Evolutionary conservation across 1,140 invertebrate species (phyloP).

Genomic region (Campoletis sonorensis): DNA sequence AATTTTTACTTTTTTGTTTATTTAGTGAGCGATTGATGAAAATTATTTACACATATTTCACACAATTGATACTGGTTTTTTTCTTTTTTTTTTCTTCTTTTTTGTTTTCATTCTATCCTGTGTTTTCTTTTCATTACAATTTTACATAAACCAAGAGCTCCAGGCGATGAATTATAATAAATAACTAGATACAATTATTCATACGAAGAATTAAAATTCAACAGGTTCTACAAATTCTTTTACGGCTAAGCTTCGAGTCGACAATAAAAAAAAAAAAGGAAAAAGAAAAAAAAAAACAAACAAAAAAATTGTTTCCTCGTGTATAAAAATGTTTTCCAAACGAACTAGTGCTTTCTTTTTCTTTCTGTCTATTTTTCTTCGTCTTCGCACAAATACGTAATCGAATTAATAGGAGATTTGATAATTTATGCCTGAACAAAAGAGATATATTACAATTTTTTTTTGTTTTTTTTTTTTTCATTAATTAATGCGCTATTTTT

Average conservation of each 20-base stretch:
- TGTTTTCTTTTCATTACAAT: constrained; percentile 55
- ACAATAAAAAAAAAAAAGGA: not conserved
- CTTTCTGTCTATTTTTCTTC: constrained; percentile 47
- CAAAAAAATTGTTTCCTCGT: too few species aligned
- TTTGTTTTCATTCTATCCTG: not conserved
- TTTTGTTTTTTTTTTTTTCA: constrained; percentile 38
- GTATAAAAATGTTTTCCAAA: too few species aligned
- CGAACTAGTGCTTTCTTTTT: not conserved
- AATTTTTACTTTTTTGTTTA: constrained; percentile 56
- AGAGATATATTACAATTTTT: constrained; percentile 52
- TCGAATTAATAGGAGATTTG: constrained; percentile 56
- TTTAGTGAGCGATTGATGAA: constrained; percentile 62
- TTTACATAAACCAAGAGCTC: constrained; percentile 57
- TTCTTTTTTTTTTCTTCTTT: not conserved
- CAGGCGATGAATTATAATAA: constrained; percentile 61
- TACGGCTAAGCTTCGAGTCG: constrained; percentile 33
- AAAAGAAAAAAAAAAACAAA: not conserved
- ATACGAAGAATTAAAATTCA: constrained; percentile 54
- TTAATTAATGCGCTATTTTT: not conserved
- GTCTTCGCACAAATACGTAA: constrained; percentile 65
- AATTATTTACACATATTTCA: constrained; percentile 64
- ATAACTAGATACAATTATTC: constrained; percentile 57
- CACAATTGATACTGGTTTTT: constrained; percentile 54
- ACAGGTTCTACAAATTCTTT: constrained; percentile 45
- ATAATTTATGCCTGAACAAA: constrained; percentile 65